phyloP scores from a whole-genome alignment of 1,140 invertebrate genomes.

The Diorhabda carinulata region DNA sequence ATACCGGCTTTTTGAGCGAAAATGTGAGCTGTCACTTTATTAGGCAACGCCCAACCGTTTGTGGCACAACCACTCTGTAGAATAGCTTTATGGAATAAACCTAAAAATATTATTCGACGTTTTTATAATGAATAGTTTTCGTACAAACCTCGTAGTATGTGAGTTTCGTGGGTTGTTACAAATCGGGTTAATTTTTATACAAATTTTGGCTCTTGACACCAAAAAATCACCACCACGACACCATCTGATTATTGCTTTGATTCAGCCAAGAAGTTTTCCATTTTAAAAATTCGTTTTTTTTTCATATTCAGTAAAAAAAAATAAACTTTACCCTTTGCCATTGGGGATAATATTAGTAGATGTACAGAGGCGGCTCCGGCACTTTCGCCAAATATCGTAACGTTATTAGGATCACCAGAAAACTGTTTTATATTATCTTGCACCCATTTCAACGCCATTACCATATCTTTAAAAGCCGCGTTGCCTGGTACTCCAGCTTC shows the following conservation, averaged over 20 bases:
- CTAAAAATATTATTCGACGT: conserved; percentile 39
- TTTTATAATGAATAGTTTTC: too few species aligned
- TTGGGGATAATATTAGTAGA: conserved; percentile 39
- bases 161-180: too few species aligned
- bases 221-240: too few species aligned
- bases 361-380: conserved; percentile 49
- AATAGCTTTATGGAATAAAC: conserved; percentile 60
- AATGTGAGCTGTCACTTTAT: conserved; percentile 26
- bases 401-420: conserved; percentile 49
- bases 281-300: too few species aligned
- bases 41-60: conserved; percentile 48
- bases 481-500: conserved; percentile 54
- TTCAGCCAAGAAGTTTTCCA: too few species aligned
- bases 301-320: too few species aligned
- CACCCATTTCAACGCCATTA: conserved; percentile 57
- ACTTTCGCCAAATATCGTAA: conserved; percentile 53
- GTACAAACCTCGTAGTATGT: too few species aligned
- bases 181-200: too few species aligned
- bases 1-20: conserved; percentile 29
- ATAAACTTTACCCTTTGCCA: conserved; percentile 34
- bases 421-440: conserved; percentile 53
- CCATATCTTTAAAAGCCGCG: conserved; percentile 61
- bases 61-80: conserved; percentile 60
- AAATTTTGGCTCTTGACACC: too few species aligned
- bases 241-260: too few species aligned